Percentiles rank a stretch among this genome's conserved stretches.
These are phyloP conservation scores for Pycnonotus jocosus DNA, from an alignment of 2,113 vertebrate species.

Conservation along the genomic window DNA sequence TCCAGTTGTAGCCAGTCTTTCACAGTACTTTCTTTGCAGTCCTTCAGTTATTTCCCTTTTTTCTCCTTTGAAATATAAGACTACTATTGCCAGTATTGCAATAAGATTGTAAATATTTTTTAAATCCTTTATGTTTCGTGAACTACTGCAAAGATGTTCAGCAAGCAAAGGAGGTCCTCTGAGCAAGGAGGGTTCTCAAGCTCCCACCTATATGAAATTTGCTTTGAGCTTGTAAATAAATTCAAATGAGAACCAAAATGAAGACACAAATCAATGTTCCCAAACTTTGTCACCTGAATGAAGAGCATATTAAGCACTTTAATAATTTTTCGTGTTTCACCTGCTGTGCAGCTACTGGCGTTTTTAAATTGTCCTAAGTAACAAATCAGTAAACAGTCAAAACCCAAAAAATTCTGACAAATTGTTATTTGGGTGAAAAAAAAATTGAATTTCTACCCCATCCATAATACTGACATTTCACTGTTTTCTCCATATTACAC, in stretches of 20 bases:
- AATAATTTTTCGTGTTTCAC: neutral
- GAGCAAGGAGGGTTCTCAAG: neutral
- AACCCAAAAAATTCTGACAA: neutral
- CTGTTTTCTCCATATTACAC: neutral
- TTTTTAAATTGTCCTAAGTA: neutral
- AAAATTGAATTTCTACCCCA: neutral
- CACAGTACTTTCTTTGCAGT: neutral
- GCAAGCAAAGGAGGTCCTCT: neutral
- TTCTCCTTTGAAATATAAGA: neutral
- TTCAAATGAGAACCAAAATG: neutral
- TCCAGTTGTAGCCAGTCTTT: neutral
- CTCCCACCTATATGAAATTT: neutral
- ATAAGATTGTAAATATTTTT: neutral
- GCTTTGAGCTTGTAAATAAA: neutral
- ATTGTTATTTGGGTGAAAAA: neutral
- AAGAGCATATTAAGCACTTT: neutral
- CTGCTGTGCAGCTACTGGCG: neutral
- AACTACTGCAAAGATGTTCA: neutral
- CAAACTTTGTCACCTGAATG: neutral
- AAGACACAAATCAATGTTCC: neutral
- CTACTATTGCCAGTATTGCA: neutral
- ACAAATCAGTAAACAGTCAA: neutral
- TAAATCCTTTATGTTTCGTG: neutral
- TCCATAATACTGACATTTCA: neutral
- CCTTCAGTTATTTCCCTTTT: fast-evolving